Percentiles rank a stretch among this genome's conserved stretches.
These are phyloP conservation scores for Urechis unicinctus DNA, from an alignment of 2,888 invertebrate genomes.

Conservation along the genomic window DNA sequence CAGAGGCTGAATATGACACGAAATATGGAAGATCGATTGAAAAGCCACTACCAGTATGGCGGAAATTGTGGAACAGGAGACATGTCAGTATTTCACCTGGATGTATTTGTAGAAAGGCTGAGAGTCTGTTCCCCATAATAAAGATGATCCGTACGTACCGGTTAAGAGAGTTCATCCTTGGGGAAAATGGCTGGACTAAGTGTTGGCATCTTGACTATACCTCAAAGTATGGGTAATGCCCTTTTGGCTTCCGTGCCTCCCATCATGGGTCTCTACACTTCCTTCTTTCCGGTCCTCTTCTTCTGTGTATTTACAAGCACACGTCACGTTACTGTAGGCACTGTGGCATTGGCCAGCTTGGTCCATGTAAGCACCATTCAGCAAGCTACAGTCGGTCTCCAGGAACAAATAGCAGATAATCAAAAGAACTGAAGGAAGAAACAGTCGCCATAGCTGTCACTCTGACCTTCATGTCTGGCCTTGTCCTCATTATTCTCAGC, in stretches of 20 bases:
- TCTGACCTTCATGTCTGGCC: slow-evolving; percentile 33
- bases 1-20: not conserved
- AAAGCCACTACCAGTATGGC: not conserved
- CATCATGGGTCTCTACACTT: slow-evolving; percentile 39
- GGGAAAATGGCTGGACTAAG: slow-evolving; percentile 40
- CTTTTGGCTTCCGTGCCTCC: slow-evolving; percentile 35
- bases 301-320: slow-evolving; percentile 35
- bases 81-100: not conserved
- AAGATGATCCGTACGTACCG: slow-evolving; percentile 37
- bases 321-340: slow-evolving; percentile 31
- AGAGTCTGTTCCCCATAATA: slow-evolving; percentile 30
- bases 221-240: slow-evolving; percentile 42
- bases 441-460: slow-evolving; percentile 35
- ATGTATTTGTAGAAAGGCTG: not conserved
- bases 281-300: slow-evolving; percentile 37
- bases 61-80: not conserved
- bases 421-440: not conserved
- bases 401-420: not conserved
- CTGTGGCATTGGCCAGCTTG: slow-evolving; percentile 33
- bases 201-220: slow-evolving; percentile 40
- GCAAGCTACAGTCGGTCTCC: slow-evolving; percentile 14
- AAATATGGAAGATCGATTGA: not conserved
- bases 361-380: slow-evolving; percentile 18
- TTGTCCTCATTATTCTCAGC: slow-evolving; percentile 37
- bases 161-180: slow-evolving; percentile 27